Evolutionary conservation across 1,140 invertebrate species (phyloP).

Genomic region (Wiebesia pumilae): DNA sequence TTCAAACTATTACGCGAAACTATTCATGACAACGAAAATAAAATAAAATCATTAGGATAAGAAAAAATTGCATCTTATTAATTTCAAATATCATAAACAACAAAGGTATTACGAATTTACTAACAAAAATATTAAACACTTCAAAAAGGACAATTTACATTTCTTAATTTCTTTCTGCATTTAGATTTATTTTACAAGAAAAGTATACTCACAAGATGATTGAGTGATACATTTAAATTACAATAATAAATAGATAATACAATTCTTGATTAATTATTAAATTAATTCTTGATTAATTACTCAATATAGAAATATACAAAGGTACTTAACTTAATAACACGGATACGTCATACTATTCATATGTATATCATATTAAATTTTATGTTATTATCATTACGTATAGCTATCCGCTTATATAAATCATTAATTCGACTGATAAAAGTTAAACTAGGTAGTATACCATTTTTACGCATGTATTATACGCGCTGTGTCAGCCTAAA

Average conservation of each 20-base stretch:
- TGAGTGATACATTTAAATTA: too few species aligned
- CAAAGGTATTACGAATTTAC: too few species aligned
- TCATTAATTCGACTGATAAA: background rate
- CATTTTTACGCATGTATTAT: background rate
- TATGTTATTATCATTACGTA: background rate
- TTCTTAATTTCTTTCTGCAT: too few species aligned
- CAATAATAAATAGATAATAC: too few species aligned
- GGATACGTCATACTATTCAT: background rate
- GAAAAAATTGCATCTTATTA: too few species aligned
- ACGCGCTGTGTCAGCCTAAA: background rate
- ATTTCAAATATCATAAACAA: too few species aligned
- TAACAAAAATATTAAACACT: too few species aligned
- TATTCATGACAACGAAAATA: background rate
- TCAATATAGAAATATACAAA: background rate
- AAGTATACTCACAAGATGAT: too few species aligned
- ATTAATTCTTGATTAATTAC: background rate
- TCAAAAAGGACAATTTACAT: too few species aligned
- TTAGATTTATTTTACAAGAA: too few species aligned
- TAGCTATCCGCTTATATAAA: background rate
- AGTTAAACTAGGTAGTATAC: background rate
- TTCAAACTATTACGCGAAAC: background rate
- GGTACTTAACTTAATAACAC: background rate
- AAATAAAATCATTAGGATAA: too few species aligned
- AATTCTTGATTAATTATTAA: too few species aligned
- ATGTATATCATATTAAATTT: background rate